Percentiles rank a stretch among this genome's conserved stretches.
Evolutionary conservation across 2,888 invertebrate species (phyloP).

Genomic region (Omphaloscelis lunosa): DNA sequence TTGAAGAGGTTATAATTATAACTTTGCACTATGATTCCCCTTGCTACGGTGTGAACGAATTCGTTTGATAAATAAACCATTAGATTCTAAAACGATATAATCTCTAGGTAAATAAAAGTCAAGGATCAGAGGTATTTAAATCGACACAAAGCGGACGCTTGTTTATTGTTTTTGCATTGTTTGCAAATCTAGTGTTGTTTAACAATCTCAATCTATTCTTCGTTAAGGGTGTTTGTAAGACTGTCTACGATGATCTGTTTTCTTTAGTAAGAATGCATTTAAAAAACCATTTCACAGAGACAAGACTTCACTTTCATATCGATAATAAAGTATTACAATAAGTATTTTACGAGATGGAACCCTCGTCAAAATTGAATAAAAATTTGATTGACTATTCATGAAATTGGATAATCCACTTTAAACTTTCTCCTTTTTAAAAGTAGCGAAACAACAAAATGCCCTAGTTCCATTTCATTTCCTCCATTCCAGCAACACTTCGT

Average conservation of each 20-base stretch:
- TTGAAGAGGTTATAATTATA: conserved; percentile 60
- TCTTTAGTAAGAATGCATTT: not conserved
- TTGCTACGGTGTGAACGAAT: conserved; percentile 19
- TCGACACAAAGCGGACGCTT: not conserved
- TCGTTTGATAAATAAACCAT: not conserved
- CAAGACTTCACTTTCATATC: not conserved
- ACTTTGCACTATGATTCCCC: conserved; percentile 52
- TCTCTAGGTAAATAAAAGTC: not conserved
- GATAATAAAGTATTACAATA: not conserved
- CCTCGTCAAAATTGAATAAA: not conserved
- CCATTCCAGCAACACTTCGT: conserved; percentile 29
- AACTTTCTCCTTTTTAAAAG: not conserved
- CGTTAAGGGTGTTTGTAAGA: not conserved
- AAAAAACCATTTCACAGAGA: not conserved
- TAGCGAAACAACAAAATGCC: not conserved
- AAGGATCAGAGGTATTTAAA: conserved; percentile 19
- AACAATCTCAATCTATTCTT: conserved; percentile 14
- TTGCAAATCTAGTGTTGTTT: conserved; percentile 23
- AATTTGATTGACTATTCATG: not conserved
- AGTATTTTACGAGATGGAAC: not conserved
- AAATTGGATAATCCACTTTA: not conserved
- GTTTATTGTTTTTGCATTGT: conserved; percentile 20
- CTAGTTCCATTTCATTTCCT: conserved; percentile 14
- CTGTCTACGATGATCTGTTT: not conserved
- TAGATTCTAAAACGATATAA: not conserved